Base-by-base conservation (phyloP, 1,140 invertebrate genomes). In the Hetaerina americana region DNA sequence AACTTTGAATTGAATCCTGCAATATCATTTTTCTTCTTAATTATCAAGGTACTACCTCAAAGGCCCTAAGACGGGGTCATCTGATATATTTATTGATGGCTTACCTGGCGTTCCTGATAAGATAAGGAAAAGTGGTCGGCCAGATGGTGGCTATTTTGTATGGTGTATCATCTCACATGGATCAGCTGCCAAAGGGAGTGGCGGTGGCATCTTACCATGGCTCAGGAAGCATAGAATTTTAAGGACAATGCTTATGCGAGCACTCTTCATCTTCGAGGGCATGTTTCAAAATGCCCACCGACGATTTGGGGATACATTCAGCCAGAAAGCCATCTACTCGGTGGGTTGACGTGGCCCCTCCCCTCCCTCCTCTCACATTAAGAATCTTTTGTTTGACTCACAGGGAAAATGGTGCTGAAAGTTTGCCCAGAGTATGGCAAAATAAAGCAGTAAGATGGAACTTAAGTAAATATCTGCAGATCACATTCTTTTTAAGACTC, bases 81-180 rank as follows among this genome's bases (percentile, higher is more conserved):
- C 79, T 2, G 92, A 94, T 77, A 80, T 92, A 0, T 90, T 94
- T 76, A 76, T 89, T n/a, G 87, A 91, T 77, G 89, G 88, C 69
- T 81, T 96, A 72, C 92, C 93, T 68, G 93, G 93, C 76, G 71
- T 85, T 8, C 90, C 91, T 22, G 93, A 96, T 79, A 94, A 94
- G 78, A 79, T 94, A 57, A 57, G 40, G 10, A 57, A n/a, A 12
- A 57, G 40, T 57, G 40, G 40, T 18, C 15, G 40, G 10, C 40
- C 40, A 57, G 40, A 57, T 2, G 40, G 40, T 5, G 40, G 40
- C 22, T 57, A 57, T 57, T n/a, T 57, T 12, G 40, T 57, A 1
- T 57, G 40, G 40, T 57, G 40, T 12, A 57, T 57, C 2, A n/a
- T 57, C 40, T 57, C 40, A 18, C 40, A 57, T 57, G 40, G 40